Conservation (phyloP, 2,888 invertebrate species). For the Thera obeliscata region DNA sequence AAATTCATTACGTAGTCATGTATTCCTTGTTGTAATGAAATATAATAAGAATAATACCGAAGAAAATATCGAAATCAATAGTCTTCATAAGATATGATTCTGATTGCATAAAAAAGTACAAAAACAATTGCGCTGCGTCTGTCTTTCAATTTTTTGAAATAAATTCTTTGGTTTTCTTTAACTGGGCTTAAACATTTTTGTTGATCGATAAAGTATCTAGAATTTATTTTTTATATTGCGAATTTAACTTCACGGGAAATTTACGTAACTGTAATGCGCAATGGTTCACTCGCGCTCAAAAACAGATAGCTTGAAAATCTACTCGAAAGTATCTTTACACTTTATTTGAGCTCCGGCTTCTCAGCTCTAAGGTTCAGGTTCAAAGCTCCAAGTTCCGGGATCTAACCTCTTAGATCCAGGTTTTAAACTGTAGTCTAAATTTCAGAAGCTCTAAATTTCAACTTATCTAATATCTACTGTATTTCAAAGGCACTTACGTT, state of each 20-base stretch:
- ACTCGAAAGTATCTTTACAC: neutral
- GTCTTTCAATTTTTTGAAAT: slow-evolving; percentile 29
- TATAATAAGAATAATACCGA: too few relatives aligned
- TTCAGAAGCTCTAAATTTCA: neutral
- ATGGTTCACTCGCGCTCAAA: neutral
- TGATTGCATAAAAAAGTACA: neutral
- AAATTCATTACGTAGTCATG: too few relatives aligned
- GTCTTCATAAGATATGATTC: too few relatives aligned
- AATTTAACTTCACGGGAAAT: neutral
- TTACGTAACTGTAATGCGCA: neutral
- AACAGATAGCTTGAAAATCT: neutral
- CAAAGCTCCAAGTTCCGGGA: neutral
- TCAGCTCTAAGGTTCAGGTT: neutral
- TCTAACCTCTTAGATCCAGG: neutral
- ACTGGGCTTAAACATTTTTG: slow-evolving; percentile 19
- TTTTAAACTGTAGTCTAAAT: neutral
- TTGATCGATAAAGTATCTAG: neutral
- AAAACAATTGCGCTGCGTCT: neutral
- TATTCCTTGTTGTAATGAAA: too few relatives aligned
- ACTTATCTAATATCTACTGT: neutral
- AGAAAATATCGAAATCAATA: too few relatives aligned
- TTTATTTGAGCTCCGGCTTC: too few relatives aligned
- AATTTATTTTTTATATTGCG: neutral
- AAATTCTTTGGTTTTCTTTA: slow-evolving; percentile 55
- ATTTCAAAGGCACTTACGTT: neutral